Evolutionary conservation across 2,113 vertebrate genomes (phyloP).

Genomic region (Bothrops jararaca): DNA sequence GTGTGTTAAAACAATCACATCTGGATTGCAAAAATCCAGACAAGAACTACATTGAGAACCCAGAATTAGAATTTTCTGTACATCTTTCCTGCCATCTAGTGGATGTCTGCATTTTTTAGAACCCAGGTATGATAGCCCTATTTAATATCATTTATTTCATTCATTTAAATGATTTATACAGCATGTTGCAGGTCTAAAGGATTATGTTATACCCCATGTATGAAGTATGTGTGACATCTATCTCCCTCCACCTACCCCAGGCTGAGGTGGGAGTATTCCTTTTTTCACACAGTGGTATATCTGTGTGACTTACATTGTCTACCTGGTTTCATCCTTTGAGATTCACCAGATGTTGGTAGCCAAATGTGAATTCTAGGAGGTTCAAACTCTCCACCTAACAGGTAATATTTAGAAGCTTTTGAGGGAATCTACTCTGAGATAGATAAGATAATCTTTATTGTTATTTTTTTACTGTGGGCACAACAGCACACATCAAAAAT

Average conservation of each 20-base stretch:
- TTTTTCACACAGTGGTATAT: neutral
- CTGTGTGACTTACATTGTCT: neutral
- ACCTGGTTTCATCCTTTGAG: neutral
- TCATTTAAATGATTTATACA: neutral
- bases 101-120: neutral
- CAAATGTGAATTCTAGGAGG: neutral
- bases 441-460: too few relatives aligned
- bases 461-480: too few relatives aligned
- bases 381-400: neutral
- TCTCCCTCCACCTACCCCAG: neutral
- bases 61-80: neutral
- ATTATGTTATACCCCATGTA: neutral
- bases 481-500: too few relatives aligned
- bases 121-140: neutral
- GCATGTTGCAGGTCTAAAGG: neutral
- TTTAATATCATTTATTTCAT: neutral
- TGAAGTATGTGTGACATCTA: neutral
- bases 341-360: neutral
- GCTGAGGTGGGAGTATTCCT: neutral
- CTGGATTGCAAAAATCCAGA: neutral
- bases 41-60: neutral
- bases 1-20: neutral
- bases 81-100: neutral
- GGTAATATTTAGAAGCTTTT: neutral
- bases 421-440: neutral